Conservation (phyloP, 2,888 invertebrate genomes). For the Choristoneura rosaceana region DNA sequence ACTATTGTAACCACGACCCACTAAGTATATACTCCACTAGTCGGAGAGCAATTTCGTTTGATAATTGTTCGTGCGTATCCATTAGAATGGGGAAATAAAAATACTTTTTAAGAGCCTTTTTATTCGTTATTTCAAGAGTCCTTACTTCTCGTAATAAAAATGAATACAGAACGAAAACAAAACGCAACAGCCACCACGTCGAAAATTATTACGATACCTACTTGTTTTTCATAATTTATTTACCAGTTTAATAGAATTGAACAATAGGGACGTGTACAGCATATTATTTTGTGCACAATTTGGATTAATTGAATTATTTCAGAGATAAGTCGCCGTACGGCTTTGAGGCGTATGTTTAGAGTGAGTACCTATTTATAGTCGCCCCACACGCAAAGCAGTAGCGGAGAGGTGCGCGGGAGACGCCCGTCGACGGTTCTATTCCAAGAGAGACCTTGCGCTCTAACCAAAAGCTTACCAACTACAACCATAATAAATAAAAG, state of each 20-base stretch:
- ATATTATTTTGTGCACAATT: slow-evolving; percentile 3
- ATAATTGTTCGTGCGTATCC: slow-evolving; percentile 16
- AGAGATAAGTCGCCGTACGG: slow-evolving; percentile 64
- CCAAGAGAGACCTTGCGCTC: slow-evolving; percentile 76
- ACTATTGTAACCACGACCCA: slow-evolving; percentile 45
- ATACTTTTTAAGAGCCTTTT: slow-evolving; percentile 14
- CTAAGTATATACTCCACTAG: slow-evolving; percentile 36
- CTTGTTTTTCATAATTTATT: not conserved
- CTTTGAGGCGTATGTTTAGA: slow-evolving; percentile 65
- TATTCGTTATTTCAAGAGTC: not conserved
- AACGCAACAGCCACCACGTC: not conserved
- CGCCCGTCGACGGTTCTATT: slow-evolving; percentile 72
- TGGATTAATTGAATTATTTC: slow-evolving; percentile 50
- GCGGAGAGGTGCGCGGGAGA: slow-evolving; percentile 76
- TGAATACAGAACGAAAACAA: not conserved
- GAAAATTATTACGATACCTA: not conserved
- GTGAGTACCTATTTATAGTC: slow-evolving; percentile 72
- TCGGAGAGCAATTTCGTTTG: slow-evolving; percentile 22
- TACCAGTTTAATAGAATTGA: not conserved
- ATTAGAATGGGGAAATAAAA: slow-evolving; percentile 15
- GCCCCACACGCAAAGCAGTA: slow-evolving; percentile 81
- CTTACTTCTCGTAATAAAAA: not conserved
- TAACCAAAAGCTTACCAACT: slow-evolving; percentile 43
- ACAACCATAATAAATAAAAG: slow-evolving; percentile 25
- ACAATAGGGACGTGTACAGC: not conserved